Evolutionary conservation across 2,113 vertebrate species (phyloP), one percentile per base, ranked within the genome.

Genomic region (Cinclus cinclus): DNA sequence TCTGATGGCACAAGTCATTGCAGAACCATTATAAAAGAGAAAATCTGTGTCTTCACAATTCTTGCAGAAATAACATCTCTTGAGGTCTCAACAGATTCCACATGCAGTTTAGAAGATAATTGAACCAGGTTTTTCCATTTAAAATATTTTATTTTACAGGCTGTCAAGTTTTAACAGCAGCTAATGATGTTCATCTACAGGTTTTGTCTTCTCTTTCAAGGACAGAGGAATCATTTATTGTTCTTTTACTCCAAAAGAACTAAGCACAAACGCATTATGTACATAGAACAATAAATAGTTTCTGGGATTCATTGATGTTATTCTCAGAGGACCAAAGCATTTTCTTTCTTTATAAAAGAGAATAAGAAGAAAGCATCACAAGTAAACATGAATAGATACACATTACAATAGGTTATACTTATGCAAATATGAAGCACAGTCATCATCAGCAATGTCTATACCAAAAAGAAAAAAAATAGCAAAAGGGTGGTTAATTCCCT

Each of bases 1-100:
- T 93, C 78, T 82, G 44, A 89, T 95, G 91, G 65, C 84, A 90
- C 39, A 87, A 92, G 35, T 37, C 44, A 53, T 87, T 64, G 37
- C n/a, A 84, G 65, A 82, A 93, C 81, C 13, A 58, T 90, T 96
- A 30, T 76, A 47, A 86, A 88, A 80, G 25, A 22, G 9, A 53
- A 82, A 82, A 24, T 41, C 75, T 92, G 87, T 53, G 4, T 17
- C 42, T 78, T 87, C 70, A 37, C 59, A 90, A 5, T 73, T 83
- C 28, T 62, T 74, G 15, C 17, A 88, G 63, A 87, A 89, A 86
- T 77, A 77, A 42, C 30, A 30, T 58, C 49, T 89, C 65, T 49
- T 65, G 46, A 85, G 10, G 7, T 68, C 50, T 77, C 60, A 86
- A 81, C 12, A 77, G 42, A 65, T 92, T 95, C 22, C 35, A 49